Evolutionary conservation across 1,140 invertebrate genomes (phyloP), one percentile per base, ranked within the genome.

Genomic region (Drosophila trapezifrons): DNA sequence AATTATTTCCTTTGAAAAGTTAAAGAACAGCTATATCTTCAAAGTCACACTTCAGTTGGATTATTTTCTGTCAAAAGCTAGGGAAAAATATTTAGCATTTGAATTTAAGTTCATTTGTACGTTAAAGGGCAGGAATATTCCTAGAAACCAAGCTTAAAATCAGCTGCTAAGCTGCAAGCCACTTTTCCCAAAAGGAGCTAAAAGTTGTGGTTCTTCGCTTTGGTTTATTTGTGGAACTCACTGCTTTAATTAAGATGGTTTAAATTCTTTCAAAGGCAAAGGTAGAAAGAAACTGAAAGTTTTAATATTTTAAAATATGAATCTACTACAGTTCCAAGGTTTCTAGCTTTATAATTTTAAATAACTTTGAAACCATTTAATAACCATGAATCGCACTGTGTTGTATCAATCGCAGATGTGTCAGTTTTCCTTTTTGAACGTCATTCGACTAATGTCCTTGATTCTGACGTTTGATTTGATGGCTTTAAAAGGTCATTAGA

Each of bases 401-500:
- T 5, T 8, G 22, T 29, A 29, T 22, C 37, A 29, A 17, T 58
- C 17, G 17, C 20, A 42, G 18, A 63, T 63, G 25, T 63, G 54
- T 42, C 54, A 29, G 32, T 47, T 32, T 42, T 47, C 43, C 58
- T 22, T 47, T 35, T 46, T 63, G 29, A 25, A 64, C 47, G 25
- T 15, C 35, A 18, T 40, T 46, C 18, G 10, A 7, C 20, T 22
- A 4, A 17, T 49, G 64, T 40, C 59, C 64, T 67, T 65, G 58
- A 25, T 65, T 40, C 27, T 32, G 60, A 49, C 59, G 43, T 63
- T 60, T 32, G 60, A 7, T 42, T 63, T 40, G 37, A 64, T 67
- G 58, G 22, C 63, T 63, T 47, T 47, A 46, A 63, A 66, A 45
- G 57, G 57, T 46, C 63, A 66, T 27, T 62, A 27, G 20, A 27